Evolutionary conservation across 2,888 invertebrate species (phyloP), one percentile per base, ranked within the genome.

Genomic region (Meandrusa payeni): DNA sequence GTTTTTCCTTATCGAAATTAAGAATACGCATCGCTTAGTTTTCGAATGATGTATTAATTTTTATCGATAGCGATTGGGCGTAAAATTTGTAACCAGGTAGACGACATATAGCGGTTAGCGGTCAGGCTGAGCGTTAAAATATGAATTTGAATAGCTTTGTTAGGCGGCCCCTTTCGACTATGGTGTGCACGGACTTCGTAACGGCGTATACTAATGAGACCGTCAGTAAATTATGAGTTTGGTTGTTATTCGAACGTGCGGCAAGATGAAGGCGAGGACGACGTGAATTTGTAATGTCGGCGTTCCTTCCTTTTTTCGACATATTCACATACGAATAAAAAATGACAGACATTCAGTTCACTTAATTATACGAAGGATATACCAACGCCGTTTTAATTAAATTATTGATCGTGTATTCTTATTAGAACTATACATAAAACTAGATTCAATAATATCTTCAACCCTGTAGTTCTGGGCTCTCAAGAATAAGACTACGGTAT

Each of bases 31-130:
- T 48, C 45, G 34, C 48, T 49, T 54, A 55, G 57, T 55, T 52
- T 51, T 38, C 54, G 55, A 57, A 65, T 81, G 80, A 86, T 75
- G 74, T 82, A 75, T 85, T 82, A 85, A 86, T 85, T 81, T 77
- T 77, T 76, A 85, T 82, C 64, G 56, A 60, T 68, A 52, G 61
- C 70, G 85, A 87, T 83, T 78, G 81, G 74, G 81, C 80, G 82
- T 81, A 75, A 86, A 87, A 87, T 87, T 77, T 67, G 74, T 80
- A 65, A 70, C 48, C 19, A 60, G 59, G 60, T 51, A 60, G 64
- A 68, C 61, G 65, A 64, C 65, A 69, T 71, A 68, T 75, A 74
- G 72, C 70, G 76, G 73, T 76, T 72, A 69, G 69, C 66, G 76
- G 76, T 77, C 79, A 74, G 75, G 68, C 77, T 76, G 69, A 63